Evolutionary conservation across 2,113 vertebrate species (phyloP).

Genomic region (Pterophyllum scalare): DNA sequence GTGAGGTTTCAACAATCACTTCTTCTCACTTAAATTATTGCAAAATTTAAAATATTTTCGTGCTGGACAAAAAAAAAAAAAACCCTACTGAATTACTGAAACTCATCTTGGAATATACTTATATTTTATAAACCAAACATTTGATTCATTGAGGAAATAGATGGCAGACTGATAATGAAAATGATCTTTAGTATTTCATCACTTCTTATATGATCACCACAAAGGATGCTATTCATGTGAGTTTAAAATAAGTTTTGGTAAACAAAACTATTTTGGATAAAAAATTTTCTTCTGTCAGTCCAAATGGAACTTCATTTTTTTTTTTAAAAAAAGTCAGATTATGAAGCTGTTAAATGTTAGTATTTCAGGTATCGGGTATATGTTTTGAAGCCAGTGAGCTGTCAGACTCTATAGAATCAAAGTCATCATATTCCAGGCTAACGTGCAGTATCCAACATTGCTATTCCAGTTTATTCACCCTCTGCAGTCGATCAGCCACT

Average conservation of each 20-base stretch:
- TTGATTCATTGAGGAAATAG: too few species aligned
- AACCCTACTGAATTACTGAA: too few species aligned
- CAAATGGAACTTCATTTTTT: not conserved
- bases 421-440: constrained; percentile 5
- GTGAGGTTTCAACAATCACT: not conserved
- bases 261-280: not conserved
- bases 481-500: constrained; percentile 63
- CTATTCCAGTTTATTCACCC: constrained; percentile 46
- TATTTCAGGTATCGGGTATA: not conserved
- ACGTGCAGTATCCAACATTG: not conserved
- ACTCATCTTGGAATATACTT: too few species aligned
- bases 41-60: not conserved
- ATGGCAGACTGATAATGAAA: too few species aligned
- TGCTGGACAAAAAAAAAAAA: too few species aligned
- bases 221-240: too few species aligned
- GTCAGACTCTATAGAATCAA: not conserved
- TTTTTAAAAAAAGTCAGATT: not conserved
- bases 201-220: too few species aligned
- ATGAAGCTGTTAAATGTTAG: not conserved
- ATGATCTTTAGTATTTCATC: too few species aligned
- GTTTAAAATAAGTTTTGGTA: not conserved
- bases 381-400: not conserved
- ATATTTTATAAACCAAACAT: too few species aligned
- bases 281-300: too few species aligned
- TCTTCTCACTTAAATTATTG: not conserved